phyloP scores from a whole-genome alignment of 2,797 vertebrate species.

The Rhinichthys osculus region DNA sequence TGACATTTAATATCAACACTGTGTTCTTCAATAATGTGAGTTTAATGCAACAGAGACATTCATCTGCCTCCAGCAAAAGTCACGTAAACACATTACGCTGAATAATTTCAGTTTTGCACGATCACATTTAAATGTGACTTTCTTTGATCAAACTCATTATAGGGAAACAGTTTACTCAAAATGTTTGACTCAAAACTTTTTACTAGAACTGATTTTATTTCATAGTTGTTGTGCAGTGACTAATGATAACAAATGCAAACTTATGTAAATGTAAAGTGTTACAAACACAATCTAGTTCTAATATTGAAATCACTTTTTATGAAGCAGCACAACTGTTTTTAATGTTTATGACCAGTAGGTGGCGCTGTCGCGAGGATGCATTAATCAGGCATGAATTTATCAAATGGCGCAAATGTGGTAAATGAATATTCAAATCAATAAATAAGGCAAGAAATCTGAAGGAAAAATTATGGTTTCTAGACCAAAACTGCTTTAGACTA shows the following conservation, averaged over 20 bases:
- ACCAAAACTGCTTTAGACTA: neutral
- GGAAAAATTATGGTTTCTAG: neutral
- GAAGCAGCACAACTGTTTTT: neutral
- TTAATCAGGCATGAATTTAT: neutral
- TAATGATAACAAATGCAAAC: neutral
- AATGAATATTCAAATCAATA: neutral
- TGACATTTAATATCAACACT: conserved; percentile 63
- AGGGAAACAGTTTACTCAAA: neutral
- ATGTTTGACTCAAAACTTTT: too few species aligned
- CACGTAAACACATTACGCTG: neutral
- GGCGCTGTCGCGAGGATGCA: neutral
- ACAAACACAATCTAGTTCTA: neutral
- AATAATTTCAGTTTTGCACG: neutral
- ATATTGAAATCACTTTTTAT: neutral
- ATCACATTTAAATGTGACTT: neutral
- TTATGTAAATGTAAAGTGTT: neutral
- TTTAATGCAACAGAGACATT: neutral
- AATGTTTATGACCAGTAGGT: neutral
- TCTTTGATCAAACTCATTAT: neutral
- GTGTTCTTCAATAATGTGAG: neutral
- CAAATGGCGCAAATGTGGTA: neutral
- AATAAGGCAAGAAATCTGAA: neutral
- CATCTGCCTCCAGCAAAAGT: neutral
- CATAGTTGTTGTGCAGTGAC: neutral
- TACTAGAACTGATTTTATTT: too few species aligned